Evolutionary conservation across 2,113 vertebrate species (phyloP), one percentile per base, ranked within the genome.

Genomic region (Pygoscelis adeliae): DNA sequence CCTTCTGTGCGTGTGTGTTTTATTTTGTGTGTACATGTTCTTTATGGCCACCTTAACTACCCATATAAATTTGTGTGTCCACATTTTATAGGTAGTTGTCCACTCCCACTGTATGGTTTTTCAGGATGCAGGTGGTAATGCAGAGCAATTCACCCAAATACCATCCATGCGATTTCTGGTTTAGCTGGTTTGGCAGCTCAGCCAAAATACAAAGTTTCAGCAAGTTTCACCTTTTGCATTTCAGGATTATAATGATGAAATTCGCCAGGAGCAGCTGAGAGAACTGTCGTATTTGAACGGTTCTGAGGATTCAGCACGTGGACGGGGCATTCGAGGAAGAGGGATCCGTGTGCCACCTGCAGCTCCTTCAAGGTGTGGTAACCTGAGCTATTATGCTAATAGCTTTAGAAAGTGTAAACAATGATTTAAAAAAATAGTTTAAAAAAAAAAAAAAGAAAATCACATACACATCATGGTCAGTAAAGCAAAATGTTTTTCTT

Each of bases 181-280:
- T 84, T 34, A 36, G 4, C 13, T 50, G 23, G 5, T 44, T 87
- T 92, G 46, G 23, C 46, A 84, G 50, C 25, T 66, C 72, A 86
- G 10, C 6, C 38, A 77, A 78, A 90, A 52, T 22, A 27, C 6
- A 11, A 47, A 76, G 23, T 84, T 87, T 91, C 71, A 93, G 59
- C 13, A 67, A 40, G 23, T 92, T 70, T 61, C 78, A 21, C 91
- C 81, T 95, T 94, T 94, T 93, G 58, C 90, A 77, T 97, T 96
- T 36, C 94, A 99, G 99, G 99, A 99, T 97, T 99, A 99, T 95
- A 99, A 99, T 88, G 99, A 99, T 96, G 99, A 99, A 98, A 99
- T 99, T 96, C 99, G 99, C 86, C 99, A 99, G 97, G 99, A 99
- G 96, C 99, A 99, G 69, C 98, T 99, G 91, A 98, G 99, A 92